Conservation (phyloP, 2,888 invertebrate species). For the Nycteola revayana region DNA sequence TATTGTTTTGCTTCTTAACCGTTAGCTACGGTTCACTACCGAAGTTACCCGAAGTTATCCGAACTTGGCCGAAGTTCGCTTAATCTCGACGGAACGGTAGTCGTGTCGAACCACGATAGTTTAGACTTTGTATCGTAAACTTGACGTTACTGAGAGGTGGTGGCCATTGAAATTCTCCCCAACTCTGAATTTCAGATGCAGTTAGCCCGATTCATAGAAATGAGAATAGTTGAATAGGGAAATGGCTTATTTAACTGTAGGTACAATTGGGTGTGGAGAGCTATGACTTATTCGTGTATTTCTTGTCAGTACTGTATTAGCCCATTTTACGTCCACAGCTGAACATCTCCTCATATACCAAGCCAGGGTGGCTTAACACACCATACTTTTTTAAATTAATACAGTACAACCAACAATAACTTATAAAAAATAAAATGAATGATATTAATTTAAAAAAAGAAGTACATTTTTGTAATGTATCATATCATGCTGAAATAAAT, state of each 20-base stretch:
- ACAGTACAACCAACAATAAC: too few species aligned
- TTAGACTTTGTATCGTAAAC: conserved; percentile 40
- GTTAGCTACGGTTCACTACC: conserved; percentile 30
- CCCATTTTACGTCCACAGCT: too few species aligned
- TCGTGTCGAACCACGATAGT: conserved; percentile 43
- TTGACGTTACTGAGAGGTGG: conserved; percentile 27
- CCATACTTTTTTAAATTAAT: too few species aligned
- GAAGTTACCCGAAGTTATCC: conserved; percentile 34
- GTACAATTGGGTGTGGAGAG: too few species aligned
- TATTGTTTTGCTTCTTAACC: conserved; percentile 46
- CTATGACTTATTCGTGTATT: too few species aligned
- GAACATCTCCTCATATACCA: too few species aligned
- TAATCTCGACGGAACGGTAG: conserved; percentile 41
- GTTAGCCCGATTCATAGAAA: conserved; percentile 26
- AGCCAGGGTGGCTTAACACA: too few species aligned
- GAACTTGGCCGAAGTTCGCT: conserved; percentile 42
- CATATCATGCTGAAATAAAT: too few species aligned
- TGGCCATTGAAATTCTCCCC: conserved; percentile 32
- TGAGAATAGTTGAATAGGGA: conserved; percentile 15
- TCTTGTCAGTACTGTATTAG: too few species aligned
- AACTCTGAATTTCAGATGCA: conserved; percentile 30
- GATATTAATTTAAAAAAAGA: too few species aligned
- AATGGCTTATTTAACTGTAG: conserved; percentile 7
- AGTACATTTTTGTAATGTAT: too few species aligned
- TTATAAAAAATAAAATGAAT: too few species aligned